Evolutionary conservation across 2,113 vertebrate genomes (phyloP).

Genomic region (Synchiropus splendidus): DNA sequence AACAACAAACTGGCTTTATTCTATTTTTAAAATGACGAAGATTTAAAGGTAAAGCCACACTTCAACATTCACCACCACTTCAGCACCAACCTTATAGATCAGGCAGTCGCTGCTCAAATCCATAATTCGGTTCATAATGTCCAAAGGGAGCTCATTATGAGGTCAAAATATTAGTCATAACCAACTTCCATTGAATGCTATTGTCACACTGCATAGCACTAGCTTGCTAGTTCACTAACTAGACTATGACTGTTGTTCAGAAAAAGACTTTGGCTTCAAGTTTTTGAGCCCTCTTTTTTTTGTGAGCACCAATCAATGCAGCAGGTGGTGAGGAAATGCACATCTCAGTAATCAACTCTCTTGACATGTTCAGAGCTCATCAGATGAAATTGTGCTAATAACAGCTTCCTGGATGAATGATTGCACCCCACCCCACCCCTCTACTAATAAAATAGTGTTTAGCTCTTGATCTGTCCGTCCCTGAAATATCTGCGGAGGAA

Average conservation of each 20-base stretch:
- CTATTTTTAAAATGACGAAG: too few species aligned
- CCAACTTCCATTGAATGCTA: too few species aligned
- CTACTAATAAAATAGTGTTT: slow-evolving; percentile 31
- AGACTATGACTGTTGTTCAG: slow-evolving; percentile 5
- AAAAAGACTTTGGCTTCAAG: slow-evolving; percentile 35
- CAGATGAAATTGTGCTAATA: slow-evolving; percentile 69
- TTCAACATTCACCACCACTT: too few species aligned
- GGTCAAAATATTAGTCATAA: too few species aligned
- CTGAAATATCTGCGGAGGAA: slow-evolving; percentile 24
- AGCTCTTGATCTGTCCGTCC: slow-evolving; percentile 1
- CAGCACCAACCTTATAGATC: too few species aligned
- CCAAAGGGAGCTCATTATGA: too few species aligned
- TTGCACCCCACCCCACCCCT: slow-evolving; percentile 46
- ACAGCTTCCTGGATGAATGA: slow-evolving; percentile 60
- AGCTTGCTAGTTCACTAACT: too few species aligned
- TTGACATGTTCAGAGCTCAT: slow-evolving; percentile 72
- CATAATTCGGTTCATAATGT: too few species aligned
- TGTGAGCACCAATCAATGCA: slow-evolving; percentile 53
- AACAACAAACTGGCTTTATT: too few species aligned
- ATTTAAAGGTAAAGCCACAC: too few species aligned
- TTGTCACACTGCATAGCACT: too few species aligned
- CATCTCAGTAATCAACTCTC: slow-evolving; percentile 67
- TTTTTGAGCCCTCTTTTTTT: slow-evolving; percentile 48
- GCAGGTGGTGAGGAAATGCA: slow-evolving; percentile 68
- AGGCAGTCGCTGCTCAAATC: too few species aligned